Evolutionary conservation across 1,140 invertebrate genomes (phyloP).

Genomic region (Dysdera silvatica): DNA sequence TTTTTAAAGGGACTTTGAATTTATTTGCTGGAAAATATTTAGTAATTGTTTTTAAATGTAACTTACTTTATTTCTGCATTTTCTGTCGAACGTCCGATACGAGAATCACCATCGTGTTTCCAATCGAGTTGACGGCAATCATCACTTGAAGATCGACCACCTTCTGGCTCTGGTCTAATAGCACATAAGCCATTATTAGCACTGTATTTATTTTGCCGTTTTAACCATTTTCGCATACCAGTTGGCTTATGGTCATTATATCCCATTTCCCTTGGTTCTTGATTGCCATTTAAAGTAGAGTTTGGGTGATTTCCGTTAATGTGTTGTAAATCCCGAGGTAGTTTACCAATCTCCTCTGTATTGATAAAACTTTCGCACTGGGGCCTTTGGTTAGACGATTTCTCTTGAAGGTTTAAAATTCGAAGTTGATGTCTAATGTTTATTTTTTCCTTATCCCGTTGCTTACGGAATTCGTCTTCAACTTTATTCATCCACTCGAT

Average conservation of each 20-base stretch:
- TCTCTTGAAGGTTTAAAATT: conserved; percentile 6
- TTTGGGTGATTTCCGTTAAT: neutral
- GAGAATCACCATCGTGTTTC: neutral
- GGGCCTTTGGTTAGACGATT: neutral
- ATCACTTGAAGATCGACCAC: conserved; percentile 23
- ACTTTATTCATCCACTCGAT: conserved; percentile 54
- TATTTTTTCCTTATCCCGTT: conserved; percentile 63
- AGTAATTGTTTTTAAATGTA: no score
- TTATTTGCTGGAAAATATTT: no score
- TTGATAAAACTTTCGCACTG: neutral
- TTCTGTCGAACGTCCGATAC: no score
- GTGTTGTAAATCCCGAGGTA: neutral
- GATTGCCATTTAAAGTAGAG: neutral
- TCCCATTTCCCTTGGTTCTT: neutral
- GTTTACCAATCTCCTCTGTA: neutral
- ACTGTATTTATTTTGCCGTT: conserved; percentile 12
- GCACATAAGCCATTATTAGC: neutral
- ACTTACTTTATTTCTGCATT: no score
- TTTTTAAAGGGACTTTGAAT: no score
- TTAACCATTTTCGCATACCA: conserved; percentile 27
- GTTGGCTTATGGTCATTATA: conserved; percentile 56
- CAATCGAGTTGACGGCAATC: conserved; percentile 17
- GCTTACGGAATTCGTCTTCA: conserved; percentile 66
- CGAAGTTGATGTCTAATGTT: conserved; percentile 37
- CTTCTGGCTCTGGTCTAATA: conserved; percentile 22